Conservation (phyloP, 2,113 vertebrate species). For the Rhinoptilus africanus region DNA sequence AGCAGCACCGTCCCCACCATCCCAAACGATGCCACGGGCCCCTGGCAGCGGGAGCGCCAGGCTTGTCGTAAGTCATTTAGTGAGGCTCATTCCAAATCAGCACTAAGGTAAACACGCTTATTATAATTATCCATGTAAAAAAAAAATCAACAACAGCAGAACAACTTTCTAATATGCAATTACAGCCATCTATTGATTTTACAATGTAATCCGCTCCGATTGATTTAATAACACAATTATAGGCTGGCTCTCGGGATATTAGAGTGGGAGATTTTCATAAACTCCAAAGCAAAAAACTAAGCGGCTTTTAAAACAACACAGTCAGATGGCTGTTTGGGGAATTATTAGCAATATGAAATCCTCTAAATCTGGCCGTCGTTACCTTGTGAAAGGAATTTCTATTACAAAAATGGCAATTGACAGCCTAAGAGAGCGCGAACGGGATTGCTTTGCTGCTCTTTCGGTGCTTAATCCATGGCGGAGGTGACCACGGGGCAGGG, state of each 20-base stretch:
- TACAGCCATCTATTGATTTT: constrained; percentile 90
- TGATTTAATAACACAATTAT: constrained; percentile 94
- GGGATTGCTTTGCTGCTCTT: constrained; percentile 9
- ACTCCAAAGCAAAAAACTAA: constrained; percentile 82
- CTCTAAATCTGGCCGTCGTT: constrained; percentile 75
- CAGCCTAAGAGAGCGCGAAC: background rate
- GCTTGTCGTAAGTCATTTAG: constrained; percentile 23
- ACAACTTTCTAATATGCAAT: constrained; percentile 94
- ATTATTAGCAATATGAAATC: constrained; percentile 71
- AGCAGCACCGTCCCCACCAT: accelerated
- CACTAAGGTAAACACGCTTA: constrained; percentile 89
- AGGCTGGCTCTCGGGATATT: constrained; percentile 85
- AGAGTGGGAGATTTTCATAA: constrained; percentile 88
- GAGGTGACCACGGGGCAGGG: background rate
- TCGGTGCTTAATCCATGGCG: background rate
- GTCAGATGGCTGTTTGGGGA: constrained; percentile 71
- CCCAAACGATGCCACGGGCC: accelerated
- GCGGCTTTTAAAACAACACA: constrained; percentile 71
- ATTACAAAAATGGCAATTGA: constrained; percentile 57
- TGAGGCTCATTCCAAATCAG: constrained; percentile 86
- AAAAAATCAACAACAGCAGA: constrained; percentile 76
- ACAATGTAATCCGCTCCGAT: constrained; percentile 85
- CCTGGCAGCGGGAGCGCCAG: background rate
- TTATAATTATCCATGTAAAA: constrained; percentile 93
- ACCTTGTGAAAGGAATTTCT: constrained; percentile 72